A percentile compares a stretch with the other conserved stretches of the same genome.
Conservation (phyloP, 2,113 vertebrate genomes). For the Tachuris rubrigastra region DNA sequence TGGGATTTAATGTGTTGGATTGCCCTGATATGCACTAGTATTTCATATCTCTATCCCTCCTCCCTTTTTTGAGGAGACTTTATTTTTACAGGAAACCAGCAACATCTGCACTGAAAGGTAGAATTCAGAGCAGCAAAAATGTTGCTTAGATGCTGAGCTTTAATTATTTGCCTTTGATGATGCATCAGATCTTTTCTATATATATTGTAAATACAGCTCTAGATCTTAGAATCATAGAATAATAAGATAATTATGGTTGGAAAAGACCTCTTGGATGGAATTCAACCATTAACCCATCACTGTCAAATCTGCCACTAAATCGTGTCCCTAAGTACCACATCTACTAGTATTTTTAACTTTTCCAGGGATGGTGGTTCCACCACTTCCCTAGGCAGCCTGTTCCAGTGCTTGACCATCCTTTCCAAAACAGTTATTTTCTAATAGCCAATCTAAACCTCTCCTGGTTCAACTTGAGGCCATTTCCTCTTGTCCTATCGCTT, state of each 20-base stretch:
- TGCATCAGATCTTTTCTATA: not conserved
- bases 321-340: not conserved
- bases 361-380: not conserved
- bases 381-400: not conserved
- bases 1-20: not conserved
- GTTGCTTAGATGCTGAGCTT: not conserved
- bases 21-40: not conserved
- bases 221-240: not conserved
- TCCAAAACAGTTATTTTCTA: not conserved
- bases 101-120: not conserved
- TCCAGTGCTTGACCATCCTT: not conserved
- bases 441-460: no score
- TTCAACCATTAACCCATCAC: not conserved
- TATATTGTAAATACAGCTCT: not conserved
- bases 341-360: not conserved
- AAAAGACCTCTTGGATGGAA: not conserved
- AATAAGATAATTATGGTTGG: not conserved
- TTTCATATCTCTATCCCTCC: not conserved
- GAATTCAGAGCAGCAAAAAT: not conserved
- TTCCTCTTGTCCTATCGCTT: fast-evolving
- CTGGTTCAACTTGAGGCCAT: not conserved
- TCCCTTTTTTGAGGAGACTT: not conserved
- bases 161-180: not conserved
- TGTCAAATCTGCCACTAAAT: not conserved
- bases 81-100: not conserved